Percentiles rank a stretch among this genome's conserved stretches.
Conservation (phyloP, 2,113 vertebrate species). For the Scartelaos histophorus region DNA sequence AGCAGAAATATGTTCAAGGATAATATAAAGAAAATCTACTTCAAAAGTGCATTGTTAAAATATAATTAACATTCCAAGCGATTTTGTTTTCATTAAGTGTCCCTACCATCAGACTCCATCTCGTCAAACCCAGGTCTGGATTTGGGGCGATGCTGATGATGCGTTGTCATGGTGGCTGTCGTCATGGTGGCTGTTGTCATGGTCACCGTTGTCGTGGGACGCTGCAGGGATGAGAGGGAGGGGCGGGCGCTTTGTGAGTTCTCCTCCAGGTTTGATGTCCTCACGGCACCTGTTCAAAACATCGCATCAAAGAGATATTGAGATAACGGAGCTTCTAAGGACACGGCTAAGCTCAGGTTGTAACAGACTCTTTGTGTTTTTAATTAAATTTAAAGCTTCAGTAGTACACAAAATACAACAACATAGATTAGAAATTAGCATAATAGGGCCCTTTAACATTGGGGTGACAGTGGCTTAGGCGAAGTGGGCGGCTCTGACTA, state of each 20-base stretch:
- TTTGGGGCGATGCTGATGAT: conserved; percentile 43
- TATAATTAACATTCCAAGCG: no score
- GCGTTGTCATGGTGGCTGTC: conserved; percentile 38
- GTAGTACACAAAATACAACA: no score
- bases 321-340: background rate
- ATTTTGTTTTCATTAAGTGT: background rate
- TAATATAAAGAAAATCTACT: no score
- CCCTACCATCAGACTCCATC: conserved; percentile 87
- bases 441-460: no score
- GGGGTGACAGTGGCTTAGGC: no score
- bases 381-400: no score
- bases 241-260: conserved; percentile 26
- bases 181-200: conserved; percentile 38
- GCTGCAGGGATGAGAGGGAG: conserved; percentile 45
- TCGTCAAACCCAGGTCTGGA: conserved; percentile 68
- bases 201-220: conserved; percentile 47
- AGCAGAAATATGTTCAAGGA: no score
- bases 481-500: no score
- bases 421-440: no score
- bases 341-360: background rate
- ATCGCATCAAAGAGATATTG: background rate
- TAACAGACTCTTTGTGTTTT: no score
- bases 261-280: conserved; percentile 32
- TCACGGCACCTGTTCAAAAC: conserved; percentile 16
- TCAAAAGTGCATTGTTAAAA: no score